Conservation (phyloP, 2,113 vertebrate species). For the Camelus bactrianus region DNA sequence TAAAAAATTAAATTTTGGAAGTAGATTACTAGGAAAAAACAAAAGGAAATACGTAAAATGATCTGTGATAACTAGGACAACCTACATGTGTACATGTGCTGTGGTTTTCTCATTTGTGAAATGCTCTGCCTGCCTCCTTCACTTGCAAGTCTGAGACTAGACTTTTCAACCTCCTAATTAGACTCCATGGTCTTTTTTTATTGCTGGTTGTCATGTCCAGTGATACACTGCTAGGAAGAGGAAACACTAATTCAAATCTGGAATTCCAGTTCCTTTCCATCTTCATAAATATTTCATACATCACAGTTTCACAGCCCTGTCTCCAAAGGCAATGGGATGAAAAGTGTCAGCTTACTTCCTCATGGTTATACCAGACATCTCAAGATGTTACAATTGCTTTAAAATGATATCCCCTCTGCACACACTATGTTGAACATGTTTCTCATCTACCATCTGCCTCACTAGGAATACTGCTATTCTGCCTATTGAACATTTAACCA, state of each 20-base stretch:
- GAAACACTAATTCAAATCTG: neutral
- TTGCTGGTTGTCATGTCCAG: neutral
- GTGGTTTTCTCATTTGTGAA: neutral
- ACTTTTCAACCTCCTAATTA: neutral
- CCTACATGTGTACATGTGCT: no score
- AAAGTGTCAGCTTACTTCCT: neutral
- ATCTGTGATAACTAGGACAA: neutral
- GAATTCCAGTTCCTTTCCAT: neutral
- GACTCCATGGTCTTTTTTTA: neutral
- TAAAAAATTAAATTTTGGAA: slow-evolving; percentile 14
- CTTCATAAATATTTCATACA: neutral
- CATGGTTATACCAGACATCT: neutral
- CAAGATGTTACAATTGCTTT: neutral
- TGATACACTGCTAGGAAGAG: neutral
- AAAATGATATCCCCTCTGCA: neutral
- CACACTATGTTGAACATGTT: neutral
- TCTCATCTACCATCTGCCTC: neutral
- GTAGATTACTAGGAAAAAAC: neutral
- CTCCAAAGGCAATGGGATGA: neutral
- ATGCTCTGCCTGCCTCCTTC: neutral
- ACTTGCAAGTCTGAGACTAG: neutral
- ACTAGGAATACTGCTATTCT: slow-evolving; percentile 6
- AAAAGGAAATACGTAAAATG: neutral
- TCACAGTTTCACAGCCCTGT: neutral
- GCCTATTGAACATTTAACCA: slow-evolving; percentile 3